These are phyloP conservation scores for Drosophila lacicola DNA, from an alignment of 2,888 invertebrate species.

Conservation along the genomic window DNA sequence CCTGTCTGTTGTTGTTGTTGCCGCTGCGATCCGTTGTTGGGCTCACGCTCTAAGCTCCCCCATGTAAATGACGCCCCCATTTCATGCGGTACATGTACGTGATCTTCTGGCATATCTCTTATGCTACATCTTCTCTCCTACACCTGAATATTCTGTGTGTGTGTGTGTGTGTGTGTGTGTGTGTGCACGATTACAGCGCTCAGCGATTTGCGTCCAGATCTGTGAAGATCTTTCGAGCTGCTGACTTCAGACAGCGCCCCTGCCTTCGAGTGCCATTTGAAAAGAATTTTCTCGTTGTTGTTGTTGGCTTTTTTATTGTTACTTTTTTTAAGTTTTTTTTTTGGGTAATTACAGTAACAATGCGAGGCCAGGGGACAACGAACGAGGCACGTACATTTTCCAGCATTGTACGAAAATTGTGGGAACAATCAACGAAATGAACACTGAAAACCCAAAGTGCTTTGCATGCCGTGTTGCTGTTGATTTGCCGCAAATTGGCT, in stretches of 20 bases:
- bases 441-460: slow-evolving; percentile 70
- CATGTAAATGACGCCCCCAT: slow-evolving; percentile 80
- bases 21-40: slow-evolving; percentile 53
- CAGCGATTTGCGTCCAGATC: slow-evolving; percentile 61
- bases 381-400: slow-evolving; percentile 74
- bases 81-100: slow-evolving; percentile 67
- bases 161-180: slow-evolving; percentile 21
- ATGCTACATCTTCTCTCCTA: slow-evolving; percentile 63
- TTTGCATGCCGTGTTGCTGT: slow-evolving; percentile 65
- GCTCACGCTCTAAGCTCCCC: slow-evolving; percentile 63
- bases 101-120: slow-evolving; percentile 73
- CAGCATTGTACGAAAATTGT: slow-evolving; percentile 79
- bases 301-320: slow-evolving; percentile 37
- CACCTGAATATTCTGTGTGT: slow-evolving; percentile 19
- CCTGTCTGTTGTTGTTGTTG: slow-evolving; percentile 46
- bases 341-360: slow-evolving; percentile 72
- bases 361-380: slow-evolving; percentile 59
- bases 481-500: slow-evolving; percentile 76
- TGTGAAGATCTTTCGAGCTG: slow-evolving; percentile 71
- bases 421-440: slow-evolving; percentile 78
- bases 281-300: slow-evolving; percentile 78
- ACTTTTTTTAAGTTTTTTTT: slow-evolving; percentile 29
- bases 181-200: slow-evolving; percentile 71
- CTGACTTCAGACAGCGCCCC: slow-evolving; percentile 28
- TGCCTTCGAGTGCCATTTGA: slow-evolving; percentile 69